A percentile compares a stretch with the other conserved stretches of the same genome.
Evolutionary conservation across 2,113 vertebrate species (phyloP).

Genomic region (Notothenia rossii): DNA sequence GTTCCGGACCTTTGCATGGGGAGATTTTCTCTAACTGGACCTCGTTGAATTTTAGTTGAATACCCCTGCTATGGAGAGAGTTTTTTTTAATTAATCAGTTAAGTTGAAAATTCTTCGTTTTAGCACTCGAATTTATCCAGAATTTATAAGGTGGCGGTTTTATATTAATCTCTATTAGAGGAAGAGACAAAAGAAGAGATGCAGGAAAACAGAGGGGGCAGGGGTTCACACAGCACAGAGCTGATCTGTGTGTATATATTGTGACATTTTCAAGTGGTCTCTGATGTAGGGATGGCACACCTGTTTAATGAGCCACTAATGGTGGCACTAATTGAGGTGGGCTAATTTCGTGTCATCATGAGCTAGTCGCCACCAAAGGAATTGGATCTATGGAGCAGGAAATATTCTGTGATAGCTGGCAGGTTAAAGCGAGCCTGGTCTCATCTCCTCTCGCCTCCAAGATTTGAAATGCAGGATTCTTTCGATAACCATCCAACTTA

Average conservation of each 20-base stretch:
- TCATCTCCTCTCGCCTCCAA: not conserved
- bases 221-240: conserved; percentile 12
- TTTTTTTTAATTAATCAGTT: not conserved
- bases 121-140: not conserved
- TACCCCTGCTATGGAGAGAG: not conserved
- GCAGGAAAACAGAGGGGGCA: conserved; percentile 1
- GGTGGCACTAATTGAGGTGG: conserved; percentile 68
- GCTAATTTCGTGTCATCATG: conserved; percentile 69
- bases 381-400: conserved; percentile 36
- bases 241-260: conserved; percentile 42
- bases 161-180: not conserved
- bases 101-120: not conserved
- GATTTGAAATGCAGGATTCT: conserved; percentile 16
- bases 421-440: conserved; percentile 8
- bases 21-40: no score
- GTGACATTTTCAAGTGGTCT: conserved; percentile 62
- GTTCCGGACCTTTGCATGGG: no score
- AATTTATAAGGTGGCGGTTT: not conserved
- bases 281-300: conserved; percentile 59
- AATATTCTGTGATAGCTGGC: conserved; percentile 20
- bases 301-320: conserved; percentile 78
- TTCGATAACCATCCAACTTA: not conserved
- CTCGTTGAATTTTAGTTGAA: no score
- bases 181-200: not conserved
- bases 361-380: conserved; percentile 50